Evolutionary conservation across 2,888 invertebrate genomes (phyloP), one percentile per base, ranked within the genome.

Genomic region (Galerucella pusilla): DNA sequence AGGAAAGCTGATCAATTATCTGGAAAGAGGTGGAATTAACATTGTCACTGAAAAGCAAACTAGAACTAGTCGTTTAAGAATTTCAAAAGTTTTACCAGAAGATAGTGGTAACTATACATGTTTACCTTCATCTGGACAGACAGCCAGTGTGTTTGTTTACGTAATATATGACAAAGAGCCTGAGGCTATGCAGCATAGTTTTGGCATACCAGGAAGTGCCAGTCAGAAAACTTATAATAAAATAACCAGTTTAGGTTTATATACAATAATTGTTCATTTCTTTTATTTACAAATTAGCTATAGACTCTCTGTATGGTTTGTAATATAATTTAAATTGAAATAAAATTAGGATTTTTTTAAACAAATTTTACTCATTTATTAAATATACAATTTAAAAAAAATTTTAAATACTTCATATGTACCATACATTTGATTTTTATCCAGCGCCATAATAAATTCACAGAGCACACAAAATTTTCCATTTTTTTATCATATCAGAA

Each of bases 81-180:
- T 96, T 85, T 94, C 95, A 71, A 92, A 94, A 83, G 96, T 96
- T 68, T 92, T 94, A 81, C 92, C 95, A 60, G 83, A 93, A 77
- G 96, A 96, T 89, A 95, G 93, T 71, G 96, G 96, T 81, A 96
- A 96, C 90, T 96, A 96, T 88, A 96, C 96, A 75, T 96, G 96
- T 87, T 93, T 94, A 73, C 96, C 96, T 12, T 88, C 87, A 16
- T 86, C 85, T 79, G 87, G 90, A 66, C 90, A 90, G 80, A 89
- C 90, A 25, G 90, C 90, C 68, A 90, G 90, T 83, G 90, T 91
- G 75, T 85, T 90, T 75, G 90, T 91, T 70, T 90, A 91, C 81
- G 90, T 91, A 68, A 87, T 91, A 76, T 90, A 90, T 83, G 90
- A 88, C 20, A 88, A 88, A 82, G 85, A 87, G 75, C 88, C 88